Base-by-base conservation (phyloP, 30 jellyfish, hydroid and myxozoan species). In the Turritopsis rubra region DNA sequence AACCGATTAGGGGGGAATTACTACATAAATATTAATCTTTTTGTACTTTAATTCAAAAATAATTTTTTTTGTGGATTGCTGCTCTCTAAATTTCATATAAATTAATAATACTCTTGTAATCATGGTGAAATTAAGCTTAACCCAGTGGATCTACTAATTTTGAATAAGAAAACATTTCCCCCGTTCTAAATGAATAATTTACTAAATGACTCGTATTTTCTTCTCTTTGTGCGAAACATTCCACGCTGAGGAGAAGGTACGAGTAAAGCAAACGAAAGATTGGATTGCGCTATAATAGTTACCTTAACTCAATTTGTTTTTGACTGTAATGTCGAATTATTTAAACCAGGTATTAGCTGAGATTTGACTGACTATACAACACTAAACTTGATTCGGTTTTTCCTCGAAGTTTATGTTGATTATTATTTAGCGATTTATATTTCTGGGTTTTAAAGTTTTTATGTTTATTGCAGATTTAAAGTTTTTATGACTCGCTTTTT, bases 261-360 rank as follows among this genome's bases (percentile, higher is more conserved):
- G 85, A 53, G 26, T 52, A 26, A n/a, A 29, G 22, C 26, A 22
- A 19, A 17, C 77, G 9, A 27, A n/a, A n/a, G 28, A 27, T 27
- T 68, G 77, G 31, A 27, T 68, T 68, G 28, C 30, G 28, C 30
- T 68, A 68, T 19, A n/a, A 8, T 19, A 0, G 77, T 68, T 23
- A n/a, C 28, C 79, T n/a, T 68, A 75, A 22, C 71, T 13, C 20
- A n/a, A 41, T 70, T 52, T 72, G 84, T 87, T 81, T 77, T 53
- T 80, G 94, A 83, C 80, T 89, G 96, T 83, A 87, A 89, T 89
- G 96, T 89, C 96, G 83, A 70, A 90, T 85, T 52, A 88, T 86
- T 89, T 89, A 87, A 88, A 89, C 87, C 96, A 89, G 94, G 96
- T 89, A 81, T 66, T 20, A 24, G 28, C 82, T 26, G 18, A n/a